Evolutionary conservation across 2,888 invertebrate genomes (phyloP).

Genomic region (Celastrina argiolus): DNA sequence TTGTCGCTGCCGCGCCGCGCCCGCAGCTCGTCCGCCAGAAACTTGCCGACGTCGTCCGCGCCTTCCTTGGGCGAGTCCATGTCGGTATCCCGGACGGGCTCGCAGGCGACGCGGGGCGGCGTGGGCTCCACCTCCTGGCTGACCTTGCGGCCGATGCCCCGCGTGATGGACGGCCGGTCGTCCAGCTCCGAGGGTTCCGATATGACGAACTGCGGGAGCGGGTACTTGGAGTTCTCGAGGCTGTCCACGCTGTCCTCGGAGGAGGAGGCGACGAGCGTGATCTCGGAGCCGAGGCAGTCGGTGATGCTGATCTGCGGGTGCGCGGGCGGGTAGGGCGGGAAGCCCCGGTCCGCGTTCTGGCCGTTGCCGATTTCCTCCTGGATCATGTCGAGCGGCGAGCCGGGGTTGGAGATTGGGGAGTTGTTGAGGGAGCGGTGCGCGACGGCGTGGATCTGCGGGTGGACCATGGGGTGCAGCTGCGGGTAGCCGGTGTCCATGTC

Average conservation of each 20-base stretch:
- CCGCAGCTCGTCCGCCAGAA: conserved; percentile 54
- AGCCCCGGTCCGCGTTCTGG: conserved; percentile 47
- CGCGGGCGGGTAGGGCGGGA: conserved; percentile 46
- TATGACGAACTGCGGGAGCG: conserved; percentile 81
- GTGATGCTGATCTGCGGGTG: conserved; percentile 95
- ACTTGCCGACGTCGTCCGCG: conserved; percentile 45
- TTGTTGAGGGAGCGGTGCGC: conserved; percentile 78
- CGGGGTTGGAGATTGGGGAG: conserved; percentile 80
- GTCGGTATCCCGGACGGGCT: conserved; percentile 49
- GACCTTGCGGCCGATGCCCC: conserved; percentile 85
- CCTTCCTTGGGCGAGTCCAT: conserved; percentile 61
- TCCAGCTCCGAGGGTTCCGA: conserved; percentile 83
- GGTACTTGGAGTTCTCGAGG: conserved; percentile 74
- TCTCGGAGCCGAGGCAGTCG: conserved; percentile 91
- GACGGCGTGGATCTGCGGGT: conserved; percentile 63
- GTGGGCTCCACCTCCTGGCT: conserved; percentile 79
- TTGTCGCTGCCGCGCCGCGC: conserved; percentile 83
- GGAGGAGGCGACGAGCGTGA: conserved; percentile 87
- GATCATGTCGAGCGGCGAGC: conserved; percentile 87
- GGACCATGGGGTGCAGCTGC: conserved; percentile 61
- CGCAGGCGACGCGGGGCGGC: conserved; percentile 36
- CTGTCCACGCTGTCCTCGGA: conserved; percentile 85
- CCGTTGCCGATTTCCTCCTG: conserved; percentile 80
- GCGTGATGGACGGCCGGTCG: conserved; percentile 87
- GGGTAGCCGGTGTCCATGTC: conserved; percentile 74